These are phyloP conservation scores for Knipowitschia caucasica DNA, from an alignment of 2,797 vertebrate genomes.

Conservation along the genomic window DNA sequence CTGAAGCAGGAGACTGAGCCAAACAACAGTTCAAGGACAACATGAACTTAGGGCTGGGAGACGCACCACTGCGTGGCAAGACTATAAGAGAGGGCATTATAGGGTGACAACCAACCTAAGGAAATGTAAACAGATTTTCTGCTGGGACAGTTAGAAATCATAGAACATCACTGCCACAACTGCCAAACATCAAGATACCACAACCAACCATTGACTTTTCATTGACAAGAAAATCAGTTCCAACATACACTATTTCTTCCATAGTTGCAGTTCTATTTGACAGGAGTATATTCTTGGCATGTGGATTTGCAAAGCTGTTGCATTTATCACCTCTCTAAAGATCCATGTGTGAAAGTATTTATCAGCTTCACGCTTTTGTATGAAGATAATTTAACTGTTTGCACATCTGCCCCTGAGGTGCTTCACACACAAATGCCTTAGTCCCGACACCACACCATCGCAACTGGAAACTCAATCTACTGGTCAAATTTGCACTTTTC, in stretches of 20 bases:
- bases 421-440: background rate
- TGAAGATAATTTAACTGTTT: constrained; percentile 15
- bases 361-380: constrained; percentile 8
- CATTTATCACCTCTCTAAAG: constrained; percentile 6
- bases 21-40: constrained; percentile 37
- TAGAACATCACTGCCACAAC: too few species aligned
- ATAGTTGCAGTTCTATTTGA: background rate
- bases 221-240: background rate
- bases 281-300: background rate
- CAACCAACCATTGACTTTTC: background rate
- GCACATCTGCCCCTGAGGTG: background rate
- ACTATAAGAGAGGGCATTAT: background rate
- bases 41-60: constrained; percentile 2
- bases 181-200: too few species aligned
- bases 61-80: background rate
- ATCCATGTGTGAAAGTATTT: background rate
- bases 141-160: background rate
- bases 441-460: background rate
- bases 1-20: constrained; percentile 28
- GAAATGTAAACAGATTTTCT: background rate
- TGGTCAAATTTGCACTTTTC: constrained; percentile 3
- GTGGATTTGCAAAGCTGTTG: background rate
- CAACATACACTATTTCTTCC: background rate
- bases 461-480: constrained; percentile 1
- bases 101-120: too few species aligned